Evolutionary conservation across 1,140 invertebrate species (phyloP).

Genomic region (Chymomyza costata): DNA sequence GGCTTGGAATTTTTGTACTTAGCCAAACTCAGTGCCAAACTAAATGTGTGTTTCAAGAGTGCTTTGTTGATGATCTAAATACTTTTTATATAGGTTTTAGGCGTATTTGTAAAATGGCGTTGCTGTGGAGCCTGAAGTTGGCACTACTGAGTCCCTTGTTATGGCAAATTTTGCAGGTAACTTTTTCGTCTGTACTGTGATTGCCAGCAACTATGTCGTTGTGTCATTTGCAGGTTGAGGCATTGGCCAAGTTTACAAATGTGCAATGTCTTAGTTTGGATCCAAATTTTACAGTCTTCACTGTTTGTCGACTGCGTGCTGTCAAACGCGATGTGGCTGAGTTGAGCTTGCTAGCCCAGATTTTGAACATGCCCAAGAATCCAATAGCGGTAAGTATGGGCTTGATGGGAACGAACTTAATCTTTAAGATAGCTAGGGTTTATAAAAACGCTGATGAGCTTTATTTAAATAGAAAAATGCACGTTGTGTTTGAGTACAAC

Average conservation of each 20-base stretch:
- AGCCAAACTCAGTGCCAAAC: too few species aligned
- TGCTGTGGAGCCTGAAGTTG: conserved; percentile 12
- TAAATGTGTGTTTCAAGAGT: too few species aligned
- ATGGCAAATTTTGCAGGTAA: conserved; percentile 41
- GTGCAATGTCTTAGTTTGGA: conserved; percentile 44
- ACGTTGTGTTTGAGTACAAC: too few species aligned
- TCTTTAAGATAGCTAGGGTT: too few species aligned
- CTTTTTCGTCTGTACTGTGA: too few species aligned
- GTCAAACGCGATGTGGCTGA: conserved; percentile 60
- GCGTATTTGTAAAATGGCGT: conserved; percentile 23
- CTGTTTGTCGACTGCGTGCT: conserved; percentile 48
- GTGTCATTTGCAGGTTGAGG: conserved; percentile 21
- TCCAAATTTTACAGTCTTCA: conserved; percentile 35
- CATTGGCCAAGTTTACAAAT: conserved; percentile 59
- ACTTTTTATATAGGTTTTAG: too few species aligned
- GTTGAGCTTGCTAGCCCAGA: conserved; percentile 33
- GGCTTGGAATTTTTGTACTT: not conserved
- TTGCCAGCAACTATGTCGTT: not conserved
- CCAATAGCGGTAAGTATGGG: conserved; percentile 42
- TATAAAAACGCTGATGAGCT: too few species aligned
- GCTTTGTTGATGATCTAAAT: too few species aligned
- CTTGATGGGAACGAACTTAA: not conserved
- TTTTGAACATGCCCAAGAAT: conserved; percentile 31
- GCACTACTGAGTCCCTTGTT: conserved; percentile 22
- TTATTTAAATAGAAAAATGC: too few species aligned